Evolutionary conservation across 2,888 invertebrate species (phyloP).

Genomic region (Erebia epiphron): DNA sequence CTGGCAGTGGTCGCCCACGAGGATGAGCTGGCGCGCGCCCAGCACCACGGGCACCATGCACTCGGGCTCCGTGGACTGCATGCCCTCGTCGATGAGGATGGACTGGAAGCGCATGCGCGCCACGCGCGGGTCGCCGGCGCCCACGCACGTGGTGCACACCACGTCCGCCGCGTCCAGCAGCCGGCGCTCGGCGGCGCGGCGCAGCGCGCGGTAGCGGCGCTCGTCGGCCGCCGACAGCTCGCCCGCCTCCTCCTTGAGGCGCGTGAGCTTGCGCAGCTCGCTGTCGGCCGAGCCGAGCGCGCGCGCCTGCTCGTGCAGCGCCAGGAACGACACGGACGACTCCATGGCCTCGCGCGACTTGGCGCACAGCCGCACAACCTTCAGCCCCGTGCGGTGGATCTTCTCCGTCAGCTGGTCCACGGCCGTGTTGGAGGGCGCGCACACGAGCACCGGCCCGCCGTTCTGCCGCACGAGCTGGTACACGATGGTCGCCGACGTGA

Average conservation of each 20-base stretch:
- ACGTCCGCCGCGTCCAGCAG: constrained; percentile 98
- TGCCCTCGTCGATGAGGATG: constrained; percentile 98
- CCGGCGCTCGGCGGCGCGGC: constrained; percentile 95
- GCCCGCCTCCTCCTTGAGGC: constrained; percentile 98
- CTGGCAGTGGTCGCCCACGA: constrained; percentile 99
- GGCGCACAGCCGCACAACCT: constrained; percentile 96
- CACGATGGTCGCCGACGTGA: constrained; percentile 99
- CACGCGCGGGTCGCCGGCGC: constrained; percentile 98
- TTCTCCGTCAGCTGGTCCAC: constrained; percentile 99
- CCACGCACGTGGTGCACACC: constrained; percentile 99
- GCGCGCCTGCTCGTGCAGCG: constrained; percentile 98
- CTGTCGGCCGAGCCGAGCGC: constrained; percentile 94
- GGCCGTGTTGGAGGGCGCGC: constrained; percentile 99
- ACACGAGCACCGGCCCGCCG: constrained; percentile 97
- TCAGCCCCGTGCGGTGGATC: constrained; percentile 98
- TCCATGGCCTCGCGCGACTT: constrained; percentile 99
- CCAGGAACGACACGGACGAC: constrained; percentile 97
- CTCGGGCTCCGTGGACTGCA: constrained; percentile 98
- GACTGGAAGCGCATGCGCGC: constrained; percentile 96
- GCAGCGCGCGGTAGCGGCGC: constrained; percentile 94
- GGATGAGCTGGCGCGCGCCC: constrained; percentile 97
- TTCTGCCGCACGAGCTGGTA: constrained; percentile 98
- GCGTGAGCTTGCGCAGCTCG: constrained; percentile 97
- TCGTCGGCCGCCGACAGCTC: constrained; percentile 98
- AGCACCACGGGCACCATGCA: constrained; percentile 99